Percentiles rank a stretch among this genome's conserved stretches.
Conservation (phyloP, 2,797 vertebrate genomes). For the Malacoraja senta region DNA sequence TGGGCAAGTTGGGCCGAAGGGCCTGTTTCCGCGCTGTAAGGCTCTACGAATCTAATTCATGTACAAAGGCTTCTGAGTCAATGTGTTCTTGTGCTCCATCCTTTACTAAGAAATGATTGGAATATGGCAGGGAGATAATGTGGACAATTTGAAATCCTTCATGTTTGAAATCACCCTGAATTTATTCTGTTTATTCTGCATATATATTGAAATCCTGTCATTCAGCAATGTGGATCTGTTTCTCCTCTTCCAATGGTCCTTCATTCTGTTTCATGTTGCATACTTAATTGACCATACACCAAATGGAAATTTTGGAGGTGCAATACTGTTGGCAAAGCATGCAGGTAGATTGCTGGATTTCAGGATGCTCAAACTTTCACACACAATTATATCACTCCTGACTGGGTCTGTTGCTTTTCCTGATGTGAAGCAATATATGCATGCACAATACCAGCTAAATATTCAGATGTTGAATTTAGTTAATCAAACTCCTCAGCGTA, state of each 20-base stretch:
- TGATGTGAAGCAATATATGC: neutral
- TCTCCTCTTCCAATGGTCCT: neutral
- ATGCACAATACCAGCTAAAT: neutral
- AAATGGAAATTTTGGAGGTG: neutral
- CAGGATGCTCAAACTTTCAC: neutral
- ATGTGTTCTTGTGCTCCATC: neutral
- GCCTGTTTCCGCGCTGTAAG: no score
- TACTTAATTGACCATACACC: neutral
- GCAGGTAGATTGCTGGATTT: neutral
- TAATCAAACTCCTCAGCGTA: slow-evolving; percentile 6
- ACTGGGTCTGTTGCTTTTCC: neutral
- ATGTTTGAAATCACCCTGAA: neutral
- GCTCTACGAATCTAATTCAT: no score
- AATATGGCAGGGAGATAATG: neutral
- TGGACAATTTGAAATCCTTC: neutral
- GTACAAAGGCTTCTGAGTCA: no score
- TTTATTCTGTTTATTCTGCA: neutral
- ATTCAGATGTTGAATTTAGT: neutral
- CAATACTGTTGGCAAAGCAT: no score
- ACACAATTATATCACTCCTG: neutral
- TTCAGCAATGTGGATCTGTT: neutral
- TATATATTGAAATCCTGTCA: neutral
- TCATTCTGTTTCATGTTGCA: neutral
- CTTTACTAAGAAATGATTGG: neutral
- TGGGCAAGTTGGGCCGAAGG: no score